phyloP scores from a whole-genome alignment of 2,113 vertebrate genomes.

The Canis aureus region DNA sequence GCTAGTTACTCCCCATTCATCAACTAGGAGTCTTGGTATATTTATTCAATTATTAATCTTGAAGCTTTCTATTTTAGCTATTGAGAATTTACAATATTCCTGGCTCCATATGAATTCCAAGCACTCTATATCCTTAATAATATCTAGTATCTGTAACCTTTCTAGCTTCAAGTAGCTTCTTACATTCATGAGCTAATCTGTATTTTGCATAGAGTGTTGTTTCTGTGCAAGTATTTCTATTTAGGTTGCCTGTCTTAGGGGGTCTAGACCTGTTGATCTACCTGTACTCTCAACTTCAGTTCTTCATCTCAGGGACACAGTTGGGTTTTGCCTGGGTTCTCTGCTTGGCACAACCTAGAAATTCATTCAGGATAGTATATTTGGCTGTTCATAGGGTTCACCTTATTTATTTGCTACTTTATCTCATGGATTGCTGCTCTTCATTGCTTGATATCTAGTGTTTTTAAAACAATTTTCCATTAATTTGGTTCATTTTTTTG shows the following conservation, averaged over 20 bases:
- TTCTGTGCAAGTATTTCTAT: no score
- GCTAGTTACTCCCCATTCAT: background rate
- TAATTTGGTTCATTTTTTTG: background rate
- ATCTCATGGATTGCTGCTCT: background rate
- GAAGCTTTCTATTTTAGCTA: background rate
- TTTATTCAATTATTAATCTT: background rate
- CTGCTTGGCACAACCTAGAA: background rate
- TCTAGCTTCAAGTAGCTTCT: background rate
- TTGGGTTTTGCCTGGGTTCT: background rate
- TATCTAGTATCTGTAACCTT: background rate
- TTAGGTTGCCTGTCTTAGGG: rapidly evolving
- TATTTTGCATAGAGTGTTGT: background rate
- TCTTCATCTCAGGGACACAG: background rate
- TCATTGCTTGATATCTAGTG: rapidly evolving
- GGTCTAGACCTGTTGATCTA: background rate
- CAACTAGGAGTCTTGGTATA: background rate
- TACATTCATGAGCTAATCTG: no score
- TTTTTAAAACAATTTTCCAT: background rate
- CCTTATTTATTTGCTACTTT: background rate
- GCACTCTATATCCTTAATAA: no score
- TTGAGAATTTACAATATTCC: background rate
- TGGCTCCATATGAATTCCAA: background rate
- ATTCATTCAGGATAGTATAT: background rate
- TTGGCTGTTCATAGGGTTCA: background rate
- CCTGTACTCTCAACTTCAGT: rapidly evolving